These are phyloP conservation scores for Drosophila pectinifera DNA, from an alignment of 1,140 invertebrate species.

Conservation along the genomic window DNA sequence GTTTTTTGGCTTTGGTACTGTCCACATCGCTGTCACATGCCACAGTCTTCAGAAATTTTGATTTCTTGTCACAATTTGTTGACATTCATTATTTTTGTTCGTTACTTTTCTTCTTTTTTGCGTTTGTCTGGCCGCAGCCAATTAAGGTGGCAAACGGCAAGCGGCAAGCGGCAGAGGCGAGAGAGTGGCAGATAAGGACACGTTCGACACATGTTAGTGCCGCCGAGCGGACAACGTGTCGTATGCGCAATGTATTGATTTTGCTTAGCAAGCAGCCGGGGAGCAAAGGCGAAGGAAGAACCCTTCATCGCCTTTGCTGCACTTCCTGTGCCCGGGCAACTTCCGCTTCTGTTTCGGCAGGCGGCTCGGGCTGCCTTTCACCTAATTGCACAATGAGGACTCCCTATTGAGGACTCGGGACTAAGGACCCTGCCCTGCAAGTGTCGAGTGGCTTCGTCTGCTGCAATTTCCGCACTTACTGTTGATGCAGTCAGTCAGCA, in stretches of 20 bases:
- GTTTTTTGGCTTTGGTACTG: constrained; percentile 11
- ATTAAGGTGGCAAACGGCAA: constrained; percentile 72
- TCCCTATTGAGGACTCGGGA: constrained; percentile 20
- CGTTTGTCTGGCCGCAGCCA: constrained; percentile 60
- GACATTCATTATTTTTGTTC: constrained; percentile 73
- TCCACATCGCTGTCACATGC: constrained; percentile 46
- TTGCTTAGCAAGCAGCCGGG: constrained; percentile 60
- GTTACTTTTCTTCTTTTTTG: constrained; percentile 3
- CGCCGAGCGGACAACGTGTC: constrained; percentile 48
- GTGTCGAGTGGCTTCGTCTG: constrained; percentile 59
- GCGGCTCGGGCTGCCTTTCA: constrained; percentile 44
- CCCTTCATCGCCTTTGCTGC: constrained; percentile 62
- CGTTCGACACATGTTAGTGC: constrained; percentile 50
- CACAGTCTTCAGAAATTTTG: constrained; percentile 66
- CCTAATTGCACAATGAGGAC: constrained; percentile 76
- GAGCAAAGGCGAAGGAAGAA: not conserved
- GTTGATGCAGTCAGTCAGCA: constrained; percentile 55
- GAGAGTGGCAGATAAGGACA: constrained; percentile 27
- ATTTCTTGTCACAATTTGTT: constrained; percentile 84
- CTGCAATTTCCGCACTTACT: constrained; percentile 75
- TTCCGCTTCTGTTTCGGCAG: constrained; percentile 62
- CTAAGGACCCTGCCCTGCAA: constrained; percentile 21
- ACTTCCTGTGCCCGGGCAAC: constrained; percentile 61
- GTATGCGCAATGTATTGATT: constrained; percentile 75
- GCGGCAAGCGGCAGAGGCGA: constrained; percentile 1